Conservation (phyloP, 2,888 invertebrate genomes). For the Lepidocyrtinus sp. region DNA sequence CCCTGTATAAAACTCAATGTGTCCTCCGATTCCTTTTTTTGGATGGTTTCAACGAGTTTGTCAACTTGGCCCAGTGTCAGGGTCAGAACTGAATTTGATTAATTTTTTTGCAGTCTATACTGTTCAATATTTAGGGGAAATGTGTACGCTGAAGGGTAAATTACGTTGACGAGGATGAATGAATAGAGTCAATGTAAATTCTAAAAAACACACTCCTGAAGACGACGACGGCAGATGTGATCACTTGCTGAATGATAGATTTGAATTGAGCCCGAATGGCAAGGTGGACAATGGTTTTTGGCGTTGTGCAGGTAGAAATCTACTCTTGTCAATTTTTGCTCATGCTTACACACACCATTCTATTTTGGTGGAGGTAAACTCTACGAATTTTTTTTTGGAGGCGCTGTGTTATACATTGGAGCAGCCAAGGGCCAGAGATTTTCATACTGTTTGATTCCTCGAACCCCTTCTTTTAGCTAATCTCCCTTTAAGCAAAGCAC, state of each 20-base stretch:
- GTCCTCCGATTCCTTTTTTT: constrained; percentile 16
- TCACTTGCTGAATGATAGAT: constrained; percentile 58
- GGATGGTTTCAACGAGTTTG: constrained; percentile 11
- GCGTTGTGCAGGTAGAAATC: constrained; percentile 41
- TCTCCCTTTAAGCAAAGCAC: constrained; percentile 14
- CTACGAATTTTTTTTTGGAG: background rate
- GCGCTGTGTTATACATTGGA: constrained; percentile 16
- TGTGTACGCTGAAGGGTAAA: too few species aligned
- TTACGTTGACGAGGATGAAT: too few species aligned
- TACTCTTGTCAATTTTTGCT: constrained; percentile 14
- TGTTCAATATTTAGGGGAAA: too few species aligned
- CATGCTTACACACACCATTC: background rate
- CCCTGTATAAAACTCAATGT: too few species aligned
- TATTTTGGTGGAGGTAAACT: background rate
- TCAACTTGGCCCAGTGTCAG: constrained; percentile 45
- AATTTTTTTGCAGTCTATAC: too few species aligned
- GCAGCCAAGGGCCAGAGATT: constrained; percentile 43
- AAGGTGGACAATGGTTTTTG: constrained; percentile 63
- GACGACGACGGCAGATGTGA: too few species aligned
- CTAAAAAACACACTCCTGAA: too few species aligned
- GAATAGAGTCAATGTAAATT: too few species aligned
- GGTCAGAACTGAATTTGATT: constrained; percentile 49
- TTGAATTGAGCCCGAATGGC: constrained; percentile 53
- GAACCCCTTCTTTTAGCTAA: background rate
- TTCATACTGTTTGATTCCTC: constrained; percentile 5